phyloP scores from a whole-genome alignment of 2,797 vertebrate species.

The Microctenopoma steveboyesi region DNA sequence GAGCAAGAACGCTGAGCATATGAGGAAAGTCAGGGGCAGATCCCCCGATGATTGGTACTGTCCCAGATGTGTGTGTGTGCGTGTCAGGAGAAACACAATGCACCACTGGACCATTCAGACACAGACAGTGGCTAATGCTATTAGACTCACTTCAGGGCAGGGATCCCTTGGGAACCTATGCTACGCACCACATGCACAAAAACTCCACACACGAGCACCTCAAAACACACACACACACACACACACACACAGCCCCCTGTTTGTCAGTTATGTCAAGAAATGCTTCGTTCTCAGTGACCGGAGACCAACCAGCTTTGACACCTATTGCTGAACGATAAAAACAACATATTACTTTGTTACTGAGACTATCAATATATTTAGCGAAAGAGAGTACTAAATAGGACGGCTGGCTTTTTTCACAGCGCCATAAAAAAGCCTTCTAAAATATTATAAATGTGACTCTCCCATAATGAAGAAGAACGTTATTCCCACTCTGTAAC shows the following conservation, averaged over 20 bases:
- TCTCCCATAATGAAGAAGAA: conserved; percentile 30
- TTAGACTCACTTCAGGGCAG: conserved; percentile 42
- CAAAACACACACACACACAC: conserved; percentile 24
- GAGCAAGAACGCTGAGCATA: conserved; percentile 29
- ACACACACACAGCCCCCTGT: conserved; percentile 14
- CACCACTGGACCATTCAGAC: conserved; percentile 46
- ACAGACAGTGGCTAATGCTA: conserved; percentile 48
- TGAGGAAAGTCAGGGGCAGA: conserved; percentile 23
- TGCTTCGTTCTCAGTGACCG: conserved; percentile 49
- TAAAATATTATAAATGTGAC: conserved; percentile 59
- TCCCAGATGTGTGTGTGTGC: conserved; percentile 37
- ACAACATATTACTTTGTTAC: conserved; percentile 48
- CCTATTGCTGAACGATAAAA: conserved; percentile 59
- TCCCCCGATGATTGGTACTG: conserved; percentile 40
- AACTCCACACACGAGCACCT: conserved; percentile 15
- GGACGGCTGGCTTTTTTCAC: conserved; percentile 54
- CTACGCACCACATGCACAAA: conserved; percentile 11
- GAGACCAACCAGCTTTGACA: conserved; percentile 60
- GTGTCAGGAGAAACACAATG: conserved; percentile 39
- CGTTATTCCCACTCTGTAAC: conserved; percentile 37
- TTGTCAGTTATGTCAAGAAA: conserved; percentile 30
- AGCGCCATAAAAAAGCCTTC: conserved; percentile 54
- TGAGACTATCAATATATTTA: conserved; percentile 38
- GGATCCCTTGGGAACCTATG: conserved; percentile 29
- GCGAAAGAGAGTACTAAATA: conserved; percentile 32